Evolutionary conservation across 2,113 vertebrate genomes (phyloP).

Genomic region (Lophochroa leadbeateri): DNA sequence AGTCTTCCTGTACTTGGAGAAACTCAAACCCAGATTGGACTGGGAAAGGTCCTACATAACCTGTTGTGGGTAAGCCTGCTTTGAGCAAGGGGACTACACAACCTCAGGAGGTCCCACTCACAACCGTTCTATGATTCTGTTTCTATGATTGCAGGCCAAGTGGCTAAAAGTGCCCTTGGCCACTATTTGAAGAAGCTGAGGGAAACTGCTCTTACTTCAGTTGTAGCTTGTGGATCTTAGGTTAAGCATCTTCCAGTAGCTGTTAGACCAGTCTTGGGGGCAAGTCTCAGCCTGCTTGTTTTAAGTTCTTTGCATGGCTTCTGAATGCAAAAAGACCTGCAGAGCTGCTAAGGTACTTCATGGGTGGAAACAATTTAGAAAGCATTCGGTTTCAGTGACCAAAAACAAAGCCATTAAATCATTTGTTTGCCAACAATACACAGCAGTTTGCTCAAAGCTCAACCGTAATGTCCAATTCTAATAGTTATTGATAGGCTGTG

Average conservation of each 20-base stretch:
- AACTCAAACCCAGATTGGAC: neutral
- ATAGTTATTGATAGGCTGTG: neutral
- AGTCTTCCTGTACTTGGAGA: neutral
- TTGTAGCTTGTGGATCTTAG: neutral
- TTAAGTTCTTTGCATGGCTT: neutral
- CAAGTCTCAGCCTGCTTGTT: neutral
- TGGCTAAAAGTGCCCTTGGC: neutral
- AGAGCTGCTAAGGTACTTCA: neutral
- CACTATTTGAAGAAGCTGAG: neutral
- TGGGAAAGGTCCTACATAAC: neutral
- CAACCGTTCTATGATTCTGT: neutral
- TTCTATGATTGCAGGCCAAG: neutral
- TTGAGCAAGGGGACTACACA: neutral
- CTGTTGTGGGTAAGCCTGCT: neutral
- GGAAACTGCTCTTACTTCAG: neutral
- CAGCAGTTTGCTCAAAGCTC: neutral
- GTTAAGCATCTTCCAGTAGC: neutral
- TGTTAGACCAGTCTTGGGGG: slow-evolving; percentile 10
- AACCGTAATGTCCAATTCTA: neutral
- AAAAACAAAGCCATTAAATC: neutral
- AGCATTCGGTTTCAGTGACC: neutral
- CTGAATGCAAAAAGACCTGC: neutral
- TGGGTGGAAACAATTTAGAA: neutral
- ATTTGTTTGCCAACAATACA: neutral
- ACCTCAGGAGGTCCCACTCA: neutral